Evolutionary conservation across 1,140 invertebrate genomes (phyloP).

Genomic region (Drosophila serrata): DNA sequence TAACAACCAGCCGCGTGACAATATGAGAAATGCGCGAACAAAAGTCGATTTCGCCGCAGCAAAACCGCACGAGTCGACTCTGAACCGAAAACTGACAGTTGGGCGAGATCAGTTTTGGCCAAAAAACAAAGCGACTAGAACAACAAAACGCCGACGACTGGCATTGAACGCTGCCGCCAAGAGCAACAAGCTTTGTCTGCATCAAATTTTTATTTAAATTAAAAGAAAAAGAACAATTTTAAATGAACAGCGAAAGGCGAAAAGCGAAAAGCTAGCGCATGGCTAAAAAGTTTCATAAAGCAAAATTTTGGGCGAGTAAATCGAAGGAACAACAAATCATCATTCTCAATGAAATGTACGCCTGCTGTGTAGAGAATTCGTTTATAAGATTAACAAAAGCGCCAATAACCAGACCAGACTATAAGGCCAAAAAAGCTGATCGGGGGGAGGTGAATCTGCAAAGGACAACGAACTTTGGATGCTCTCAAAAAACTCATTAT

Average conservation of each 20-base stretch:
- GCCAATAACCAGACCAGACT: conserved; percentile 12
- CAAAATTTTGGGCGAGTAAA: conserved; percentile 57
- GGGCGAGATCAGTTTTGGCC: conserved; percentile 83
- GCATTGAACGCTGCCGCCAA: conserved; percentile 79
- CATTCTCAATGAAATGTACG: conserved; percentile 76
- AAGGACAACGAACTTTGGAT: conserved; percentile 40
- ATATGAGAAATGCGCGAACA: conserved; percentile 72
- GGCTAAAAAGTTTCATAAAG: conserved; percentile 73
- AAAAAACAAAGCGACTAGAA: conserved; percentile 75
- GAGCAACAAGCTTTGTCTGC: conserved; percentile 78
- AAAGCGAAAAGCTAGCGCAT: conserved; percentile 19
- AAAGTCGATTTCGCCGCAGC: conserved; percentile 59
- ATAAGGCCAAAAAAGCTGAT: conserved; percentile 2
- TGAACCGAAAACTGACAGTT: conserved; percentile 83
- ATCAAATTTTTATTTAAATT: conserved; percentile 75
- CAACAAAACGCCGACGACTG: conserved; percentile 77
- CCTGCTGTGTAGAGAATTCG: conserved; percentile 64
- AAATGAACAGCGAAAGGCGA: conserved; percentile 43
- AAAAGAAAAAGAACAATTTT: conserved; percentile 53
- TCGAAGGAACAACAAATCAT: conserved; percentile 80
- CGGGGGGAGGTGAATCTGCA: neutral
- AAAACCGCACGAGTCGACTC: conserved; percentile 75
- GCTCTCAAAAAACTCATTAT: conserved; percentile 15
- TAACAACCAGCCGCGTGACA: conserved; percentile 38
- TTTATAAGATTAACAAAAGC: conserved; percentile 68